phyloP scores from a whole-genome alignment of 2,113 vertebrate species.

The Cariama cristata region DNA sequence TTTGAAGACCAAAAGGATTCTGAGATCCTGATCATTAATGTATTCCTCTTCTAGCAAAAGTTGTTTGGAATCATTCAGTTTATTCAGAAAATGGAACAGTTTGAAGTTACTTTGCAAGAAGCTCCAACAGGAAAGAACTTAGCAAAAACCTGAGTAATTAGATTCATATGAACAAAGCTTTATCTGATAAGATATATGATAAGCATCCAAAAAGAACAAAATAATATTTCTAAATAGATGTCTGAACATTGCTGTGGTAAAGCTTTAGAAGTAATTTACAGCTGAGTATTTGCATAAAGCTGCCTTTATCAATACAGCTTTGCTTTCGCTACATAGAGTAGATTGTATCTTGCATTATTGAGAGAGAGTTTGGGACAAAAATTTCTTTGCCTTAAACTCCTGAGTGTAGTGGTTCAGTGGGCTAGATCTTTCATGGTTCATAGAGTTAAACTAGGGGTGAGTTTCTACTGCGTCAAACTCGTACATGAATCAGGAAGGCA shows the following conservation, averaged over 20 bases:
- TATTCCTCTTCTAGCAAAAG: neutral
- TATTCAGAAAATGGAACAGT: slow-evolving; percentile 20
- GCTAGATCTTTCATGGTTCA: neutral
- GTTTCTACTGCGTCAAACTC: neutral
- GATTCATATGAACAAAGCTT: slow-evolving; percentile 35
- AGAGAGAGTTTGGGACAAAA: neutral
- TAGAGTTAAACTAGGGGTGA: neutral
- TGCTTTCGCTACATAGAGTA: neutral
- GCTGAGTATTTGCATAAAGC: neutral
- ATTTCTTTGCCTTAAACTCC: neutral
- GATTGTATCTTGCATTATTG: neutral
- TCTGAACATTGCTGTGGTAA: neutral
- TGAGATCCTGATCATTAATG: neutral
- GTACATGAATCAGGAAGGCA: neutral
- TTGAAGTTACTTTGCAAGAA: neutral
- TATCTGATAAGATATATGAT: slow-evolving; percentile 36
- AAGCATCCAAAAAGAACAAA: slow-evolving; percentile 15
- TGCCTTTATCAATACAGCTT: neutral
- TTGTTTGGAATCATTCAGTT: slow-evolving; percentile 9
- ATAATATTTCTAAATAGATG: slow-evolving; percentile 17
- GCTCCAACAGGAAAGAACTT: slow-evolving; percentile 34
- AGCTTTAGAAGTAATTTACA: neutral
- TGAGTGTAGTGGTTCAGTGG: neutral
- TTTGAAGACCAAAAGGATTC: slow-evolving; percentile 4
- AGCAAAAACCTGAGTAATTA: slow-evolving; percentile 52